Conservation (phyloP, 1,140 invertebrate species). For the Eriosoma lanigerum region DNA sequence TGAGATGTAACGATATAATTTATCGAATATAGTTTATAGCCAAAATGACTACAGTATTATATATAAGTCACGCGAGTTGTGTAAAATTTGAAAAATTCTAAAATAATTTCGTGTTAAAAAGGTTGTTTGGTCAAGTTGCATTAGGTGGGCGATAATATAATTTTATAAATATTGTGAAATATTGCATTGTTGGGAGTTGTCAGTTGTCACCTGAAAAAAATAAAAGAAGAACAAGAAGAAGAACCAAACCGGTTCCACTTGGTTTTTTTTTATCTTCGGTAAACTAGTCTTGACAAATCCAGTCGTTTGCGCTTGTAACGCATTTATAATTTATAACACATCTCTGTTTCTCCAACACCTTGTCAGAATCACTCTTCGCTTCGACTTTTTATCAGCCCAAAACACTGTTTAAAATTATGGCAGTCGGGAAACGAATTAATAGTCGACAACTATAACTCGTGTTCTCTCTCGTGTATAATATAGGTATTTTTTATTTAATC, state of each 20-base stretch:
- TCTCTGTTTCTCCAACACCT: slow-evolving; percentile 50
- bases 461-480: background rate
- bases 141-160: slow-evolving; percentile 32
- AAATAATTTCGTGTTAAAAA: slow-evolving; percentile 5
- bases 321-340: slow-evolving; percentile 45
- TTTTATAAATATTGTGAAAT: slow-evolving; percentile 49
- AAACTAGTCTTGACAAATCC: slow-evolving; percentile 51
- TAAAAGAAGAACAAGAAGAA: slow-evolving; percentile 53
- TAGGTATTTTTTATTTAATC: background rate
- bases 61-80: no score
- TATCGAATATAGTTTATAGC: no score
- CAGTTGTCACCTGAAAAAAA: slow-evolving; percentile 31
- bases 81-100: background rate
- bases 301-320: slow-evolving; percentile 42
- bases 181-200: slow-evolving; percentile 46
- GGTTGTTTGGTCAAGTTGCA: background rate
- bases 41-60: no score
- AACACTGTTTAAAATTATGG: background rate
- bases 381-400: slow-evolving; percentile 11
- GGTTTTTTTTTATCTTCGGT: slow-evolving; percentile 20
- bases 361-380: slow-evolving; percentile 29
- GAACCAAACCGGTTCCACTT: slow-evolving; percentile 43
- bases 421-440: slow-evolving; percentile 1
- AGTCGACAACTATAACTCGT: background rate
- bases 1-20: no score